phyloP scores from a whole-genome alignment of 1,140 invertebrate genomes.

The Dufourea novaeangliae region DNA sequence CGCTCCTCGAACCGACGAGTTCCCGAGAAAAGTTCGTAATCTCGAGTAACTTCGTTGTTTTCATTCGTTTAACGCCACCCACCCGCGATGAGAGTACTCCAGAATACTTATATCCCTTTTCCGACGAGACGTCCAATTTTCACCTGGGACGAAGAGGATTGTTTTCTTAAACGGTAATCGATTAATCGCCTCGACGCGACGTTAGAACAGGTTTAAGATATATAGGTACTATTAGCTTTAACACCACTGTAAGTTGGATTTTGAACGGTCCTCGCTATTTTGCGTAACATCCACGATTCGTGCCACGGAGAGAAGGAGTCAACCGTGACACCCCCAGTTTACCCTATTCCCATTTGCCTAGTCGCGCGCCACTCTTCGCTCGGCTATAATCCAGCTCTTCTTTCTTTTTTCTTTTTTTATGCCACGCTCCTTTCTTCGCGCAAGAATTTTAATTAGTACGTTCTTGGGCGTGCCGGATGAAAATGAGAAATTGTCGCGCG shows the following conservation, averaged over 20 bases:
- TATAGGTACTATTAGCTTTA: no score
- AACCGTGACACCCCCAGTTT: not conserved
- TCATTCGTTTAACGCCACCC: no score
- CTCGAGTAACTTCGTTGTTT: not conserved
- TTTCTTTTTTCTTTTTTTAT: not conserved
- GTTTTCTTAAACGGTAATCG: no score
- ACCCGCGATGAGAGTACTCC: no score
- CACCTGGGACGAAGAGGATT: no score
- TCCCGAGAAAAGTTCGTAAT: not conserved
- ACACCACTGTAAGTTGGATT: no score
- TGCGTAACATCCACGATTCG: not conserved
- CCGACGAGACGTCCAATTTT: not conserved
- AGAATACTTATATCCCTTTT: not conserved
- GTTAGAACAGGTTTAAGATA: not conserved
- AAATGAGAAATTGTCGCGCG: conserved; percentile 37
- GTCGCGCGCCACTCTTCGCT: not conserved
- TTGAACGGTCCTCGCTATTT: no score
- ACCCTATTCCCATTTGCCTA: not conserved
- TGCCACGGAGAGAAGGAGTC: not conserved
- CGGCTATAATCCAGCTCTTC: not conserved
- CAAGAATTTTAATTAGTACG: conserved; percentile 52
- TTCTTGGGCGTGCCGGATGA: conserved; percentile 14
- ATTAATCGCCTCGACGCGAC: not conserved
- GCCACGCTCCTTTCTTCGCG: conserved; percentile 29
- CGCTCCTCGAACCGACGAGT: not conserved